Percentiles rank a stretch among this genome's conserved stretches.
phyloP scores from a whole-genome alignment of 2,888 invertebrate genomes.

The Hyposoter dolosus region DNA sequence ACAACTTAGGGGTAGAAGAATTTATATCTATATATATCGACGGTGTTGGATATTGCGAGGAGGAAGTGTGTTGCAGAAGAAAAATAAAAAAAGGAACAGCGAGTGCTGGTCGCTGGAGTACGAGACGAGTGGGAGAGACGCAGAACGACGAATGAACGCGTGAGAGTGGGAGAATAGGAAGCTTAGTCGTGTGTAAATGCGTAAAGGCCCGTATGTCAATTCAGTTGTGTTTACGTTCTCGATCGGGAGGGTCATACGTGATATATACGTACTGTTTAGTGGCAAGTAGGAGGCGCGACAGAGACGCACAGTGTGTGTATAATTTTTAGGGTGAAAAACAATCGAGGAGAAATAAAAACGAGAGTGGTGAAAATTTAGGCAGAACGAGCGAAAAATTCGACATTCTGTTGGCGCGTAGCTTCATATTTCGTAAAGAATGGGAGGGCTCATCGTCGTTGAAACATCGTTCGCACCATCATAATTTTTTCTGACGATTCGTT shows the following conservation, averaged over 20 bases:
- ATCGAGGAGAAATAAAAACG: not conserved
- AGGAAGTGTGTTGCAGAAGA: constrained; percentile 8
- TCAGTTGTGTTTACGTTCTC: constrained; percentile 65
- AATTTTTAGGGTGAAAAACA: not conserved
- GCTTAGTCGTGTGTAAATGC: constrained; percentile 52
- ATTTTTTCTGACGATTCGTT: not conserved
- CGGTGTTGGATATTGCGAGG: not conserved
- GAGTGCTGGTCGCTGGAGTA: not conserved
- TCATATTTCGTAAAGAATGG: not conserved
- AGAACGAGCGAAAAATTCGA: not conserved
- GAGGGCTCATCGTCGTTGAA: constrained; percentile 4
- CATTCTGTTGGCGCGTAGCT: not conserved
- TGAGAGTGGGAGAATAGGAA: constrained; percentile 17
- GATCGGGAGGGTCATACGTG: constrained; percentile 41
- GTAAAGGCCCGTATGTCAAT: constrained; percentile 49
- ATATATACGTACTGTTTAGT: constrained; percentile 20
- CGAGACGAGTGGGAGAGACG: constrained; percentile 35
- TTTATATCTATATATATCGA: not conserved
- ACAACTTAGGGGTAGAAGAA: constrained; percentile 4
- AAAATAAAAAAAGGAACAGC: constrained; percentile 10
- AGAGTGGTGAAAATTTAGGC: constrained; percentile 1
- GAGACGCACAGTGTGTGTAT: constrained; percentile 17
- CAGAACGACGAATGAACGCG: constrained; percentile 18
- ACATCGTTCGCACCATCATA: not conserved
- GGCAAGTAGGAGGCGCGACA: constrained; percentile 10